phyloP scores from a whole-genome alignment of 2,888 invertebrate species.

The Sphaeridia pumilis region DNA sequence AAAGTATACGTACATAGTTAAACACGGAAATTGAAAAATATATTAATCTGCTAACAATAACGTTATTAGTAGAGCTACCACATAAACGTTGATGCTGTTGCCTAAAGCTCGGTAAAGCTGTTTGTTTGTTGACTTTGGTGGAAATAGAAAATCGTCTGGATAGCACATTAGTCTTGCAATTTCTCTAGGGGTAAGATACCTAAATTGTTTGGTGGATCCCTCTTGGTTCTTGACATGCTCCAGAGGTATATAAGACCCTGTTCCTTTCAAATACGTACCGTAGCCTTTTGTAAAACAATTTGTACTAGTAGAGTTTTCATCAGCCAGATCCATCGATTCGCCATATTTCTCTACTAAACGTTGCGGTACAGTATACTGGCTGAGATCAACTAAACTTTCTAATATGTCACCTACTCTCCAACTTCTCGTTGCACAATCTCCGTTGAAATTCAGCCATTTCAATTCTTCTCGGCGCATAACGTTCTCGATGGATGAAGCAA shows the following conservation, averaged over 20 bases:
- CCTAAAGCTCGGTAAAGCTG: conserved; percentile 71
- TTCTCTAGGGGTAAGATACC: conserved; percentile 85
- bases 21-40: no score
- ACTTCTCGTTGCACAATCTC: background rate
- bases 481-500: conserved; percentile 1
- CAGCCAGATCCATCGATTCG: conserved; percentile 68
- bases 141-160: conserved; percentile 64
- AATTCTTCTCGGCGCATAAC: background rate
- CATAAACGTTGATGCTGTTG: conserved; percentile 77
- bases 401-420: conserved; percentile 37
- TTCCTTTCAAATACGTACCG: conserved; percentile 76
- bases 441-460: no score
- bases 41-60: conserved; percentile 41
- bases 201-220: conserved; percentile 49
- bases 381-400: conserved; percentile 35
- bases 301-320: conserved; percentile 53
- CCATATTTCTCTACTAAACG: conserved; percentile 54
- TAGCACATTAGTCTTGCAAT: conserved; percentile 80
- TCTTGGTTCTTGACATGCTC: conserved; percentile 39
- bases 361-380: conserved; percentile 38
- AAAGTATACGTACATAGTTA: conserved; percentile 22
- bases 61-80: conserved; percentile 64
- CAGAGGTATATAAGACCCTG: conserved; percentile 56
- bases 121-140: conserved; percentile 49
- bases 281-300: conserved; percentile 96